Percentiles rank a stretch among this genome's conserved stretches.
These are phyloP conservation scores for Elephantulus edwardii DNA, from an alignment of 2,113 vertebrate species.

Conservation along the genomic window DNA sequence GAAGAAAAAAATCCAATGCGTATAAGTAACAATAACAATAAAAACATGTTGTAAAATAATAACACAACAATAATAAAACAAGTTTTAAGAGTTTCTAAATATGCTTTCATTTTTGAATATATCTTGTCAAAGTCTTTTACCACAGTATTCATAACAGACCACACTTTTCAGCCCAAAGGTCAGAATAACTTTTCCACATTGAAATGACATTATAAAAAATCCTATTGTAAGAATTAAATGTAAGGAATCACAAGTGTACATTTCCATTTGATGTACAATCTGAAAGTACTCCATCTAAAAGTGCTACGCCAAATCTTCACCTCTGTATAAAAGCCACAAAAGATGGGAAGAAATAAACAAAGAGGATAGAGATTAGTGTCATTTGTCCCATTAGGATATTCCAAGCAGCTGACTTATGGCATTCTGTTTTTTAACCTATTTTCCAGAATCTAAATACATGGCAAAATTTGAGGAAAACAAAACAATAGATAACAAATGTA, in stretches of 20 bases:
- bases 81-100: background rate
- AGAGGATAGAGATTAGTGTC: background rate
- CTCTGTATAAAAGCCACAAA: background rate
- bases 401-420: background rate
- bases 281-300: fast-evolving
- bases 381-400: background rate
- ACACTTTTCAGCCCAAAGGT: background rate
- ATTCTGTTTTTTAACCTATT: background rate
- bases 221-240: background rate
- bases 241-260: background rate
- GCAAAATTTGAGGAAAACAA: fast-evolving
- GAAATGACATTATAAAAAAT: background rate
- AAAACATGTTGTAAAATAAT: no score
- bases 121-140: background rate
- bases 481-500: background rate
- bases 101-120: background rate
- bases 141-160: background rate
- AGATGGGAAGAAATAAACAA: background rate
- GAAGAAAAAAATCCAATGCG: background rate
- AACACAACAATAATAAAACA: background rate
- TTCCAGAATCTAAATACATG: background rate
- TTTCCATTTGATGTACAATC: background rate
- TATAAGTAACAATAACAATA: background rate
- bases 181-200: background rate
- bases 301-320: background rate